These are phyloP conservation scores for Hedya salicella DNA, from an alignment of 2,888 invertebrate species.

Conservation along the genomic window DNA sequence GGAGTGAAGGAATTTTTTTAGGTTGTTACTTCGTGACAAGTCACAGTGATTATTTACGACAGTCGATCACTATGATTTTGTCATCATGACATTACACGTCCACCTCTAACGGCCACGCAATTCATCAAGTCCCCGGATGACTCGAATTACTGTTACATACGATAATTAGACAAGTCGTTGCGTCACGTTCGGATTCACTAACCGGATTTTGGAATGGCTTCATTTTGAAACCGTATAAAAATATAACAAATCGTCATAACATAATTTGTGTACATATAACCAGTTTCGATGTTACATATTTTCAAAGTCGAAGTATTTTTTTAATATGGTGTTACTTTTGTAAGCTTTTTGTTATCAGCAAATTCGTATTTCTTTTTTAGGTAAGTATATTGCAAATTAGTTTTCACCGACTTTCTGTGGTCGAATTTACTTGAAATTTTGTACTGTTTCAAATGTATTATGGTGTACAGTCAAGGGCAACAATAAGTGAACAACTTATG, in stretches of 20 bases:
- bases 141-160: conserved; percentile 24
- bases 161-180: conserved; percentile 3
- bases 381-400: too few species aligned
- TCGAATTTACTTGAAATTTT: too few species aligned
- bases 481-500: too few species aligned
- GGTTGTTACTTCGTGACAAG: too few species aligned
- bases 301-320: background rate
- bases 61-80: too few species aligned
- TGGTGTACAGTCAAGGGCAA: too few species aligned
- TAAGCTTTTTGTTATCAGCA: background rate
- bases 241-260: conserved; percentile 7
- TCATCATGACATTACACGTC: too few species aligned
- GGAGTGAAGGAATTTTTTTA: too few species aligned
- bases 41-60: too few species aligned
- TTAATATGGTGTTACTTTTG: background rate
- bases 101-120: conserved; percentile 10
- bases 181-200: conserved; percentile 15
- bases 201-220: conserved; percentile 19
- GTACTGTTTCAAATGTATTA: too few species aligned
- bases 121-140: conserved; percentile 15
- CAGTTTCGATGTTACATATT: background rate
- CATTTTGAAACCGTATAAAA: conserved; percentile 6
- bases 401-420: too few species aligned
- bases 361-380: too few species aligned
- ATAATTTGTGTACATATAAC: background rate